Evolutionary conservation across 2,888 invertebrate species (phyloP).

Genomic region (Zygogramma bicolorata): DNA sequence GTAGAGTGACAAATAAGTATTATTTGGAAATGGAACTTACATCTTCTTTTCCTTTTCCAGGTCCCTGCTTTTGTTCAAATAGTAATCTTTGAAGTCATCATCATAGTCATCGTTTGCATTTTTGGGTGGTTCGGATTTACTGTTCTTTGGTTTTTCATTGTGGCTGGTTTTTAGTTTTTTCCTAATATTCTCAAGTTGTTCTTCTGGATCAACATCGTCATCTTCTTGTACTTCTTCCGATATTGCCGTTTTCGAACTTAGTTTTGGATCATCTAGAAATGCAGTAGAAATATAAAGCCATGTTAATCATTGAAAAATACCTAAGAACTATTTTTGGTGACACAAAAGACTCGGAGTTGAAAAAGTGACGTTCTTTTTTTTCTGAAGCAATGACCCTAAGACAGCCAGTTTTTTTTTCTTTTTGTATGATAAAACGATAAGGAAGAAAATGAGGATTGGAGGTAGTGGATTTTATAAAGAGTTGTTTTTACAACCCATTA

Average conservation of each 20-base stretch:
- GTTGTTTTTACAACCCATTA: too few species aligned
- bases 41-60: slow-evolving; percentile 68
- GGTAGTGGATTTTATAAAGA: too few species aligned
- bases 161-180: slow-evolving; percentile 66
- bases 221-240: slow-evolving; percentile 57
- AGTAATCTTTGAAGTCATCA: slow-evolving; percentile 66
- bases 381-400: too few species aligned
- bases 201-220: slow-evolving; percentile 57
- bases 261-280: slow-evolving; percentile 90
- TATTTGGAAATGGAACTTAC: slow-evolving; percentile 43
- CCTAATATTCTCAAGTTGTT: slow-evolving; percentile 66
- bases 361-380: too few species aligned
- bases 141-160: slow-evolving; percentile 27
- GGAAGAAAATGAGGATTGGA: too few species aligned
- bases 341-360: too few species aligned
- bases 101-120: slow-evolving; percentile 60
- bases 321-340: too few species aligned
- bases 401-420: too few species aligned
- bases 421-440: too few species aligned
- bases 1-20: neutral
- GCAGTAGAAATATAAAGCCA: slow-evolving; percentile 6
- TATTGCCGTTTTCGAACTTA: slow-evolving; percentile 78
- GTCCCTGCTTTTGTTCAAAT: slow-evolving; percentile 75
- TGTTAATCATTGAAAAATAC: neutral
- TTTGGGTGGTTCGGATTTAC: slow-evolving; percentile 45